Base-by-base conservation (phyloP, 2,113 vertebrate species). In the Apodemus sylvaticus region DNA sequence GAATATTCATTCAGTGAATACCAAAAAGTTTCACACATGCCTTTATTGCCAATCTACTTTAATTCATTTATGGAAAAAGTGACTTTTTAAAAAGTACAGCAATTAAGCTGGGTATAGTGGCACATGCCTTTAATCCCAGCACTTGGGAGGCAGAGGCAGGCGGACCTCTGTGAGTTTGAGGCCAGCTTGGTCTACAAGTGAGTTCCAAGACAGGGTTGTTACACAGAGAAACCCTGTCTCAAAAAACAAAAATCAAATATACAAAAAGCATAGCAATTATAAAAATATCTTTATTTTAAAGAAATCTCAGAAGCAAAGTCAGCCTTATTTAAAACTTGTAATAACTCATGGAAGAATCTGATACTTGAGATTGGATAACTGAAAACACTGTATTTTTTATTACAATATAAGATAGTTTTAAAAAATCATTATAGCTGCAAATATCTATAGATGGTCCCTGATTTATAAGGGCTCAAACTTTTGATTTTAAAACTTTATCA, bases 21-120 rank as follows among this genome's bases (percentile, higher is more conserved):
- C 45, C 31, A 48, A 86, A 92, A 91, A 58, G 0, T 24, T 22
- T 66, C 71, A 71, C 36, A n/a, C 0, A 4, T 64, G 83, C 64
- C 64, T 26, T 85, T 85, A 51, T 82, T 70, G 91, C 83, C 34
- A 19, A 94, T 53, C 42, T 95, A 86, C 79, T 95, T 96, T 87
- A 93, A 70, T 81, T 93, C 42, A 58, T 83, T 90, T 95, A 78
- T 90, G 29, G 91, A 66, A 86, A 51, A 78, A 36, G 89, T 31
- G 5, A 34, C 64, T 53, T 87, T 71, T 53, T 68, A 53, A 70
- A 87, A 87, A 53, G 4, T 29, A 24, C 81, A 19, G 24, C 26
- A 77, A 70, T 11, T 87, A 68, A 36, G 31, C 31, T 5, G 5
- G 66, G 14, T 34, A 68, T 16, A 36, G 66, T 68, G 13, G 66